Evolutionary conservation across 2,113 vertebrate genomes (phyloP).

Genomic region (Cercocebus atys): DNA sequence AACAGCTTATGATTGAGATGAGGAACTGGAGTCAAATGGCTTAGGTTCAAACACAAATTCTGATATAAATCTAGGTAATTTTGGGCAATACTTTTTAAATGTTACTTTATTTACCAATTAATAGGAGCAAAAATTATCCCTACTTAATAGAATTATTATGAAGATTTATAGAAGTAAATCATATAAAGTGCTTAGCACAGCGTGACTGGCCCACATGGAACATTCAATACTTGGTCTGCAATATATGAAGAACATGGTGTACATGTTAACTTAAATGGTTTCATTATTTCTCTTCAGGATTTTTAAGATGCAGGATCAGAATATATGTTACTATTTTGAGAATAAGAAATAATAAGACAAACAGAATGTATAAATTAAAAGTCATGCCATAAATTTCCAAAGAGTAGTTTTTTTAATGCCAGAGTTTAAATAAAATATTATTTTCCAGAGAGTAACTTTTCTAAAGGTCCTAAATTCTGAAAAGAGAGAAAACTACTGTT

Average conservation of each 20-base stretch:
- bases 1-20: neutral
- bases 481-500: constrained; percentile 68
- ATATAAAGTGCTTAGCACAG: neutral
- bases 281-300: neutral
- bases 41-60: neutral
- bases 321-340: neutral
- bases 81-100: neutral
- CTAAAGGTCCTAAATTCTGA: neutral
- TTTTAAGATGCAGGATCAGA: neutral
- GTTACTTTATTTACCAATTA: neutral
- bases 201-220: rapidly evolving
- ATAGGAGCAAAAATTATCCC: neutral
- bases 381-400: neutral
- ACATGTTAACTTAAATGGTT: neutral
- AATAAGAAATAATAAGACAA: neutral
- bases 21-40: neutral
- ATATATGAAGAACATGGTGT: neutral
- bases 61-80: neutral
- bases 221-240: neutral
- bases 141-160: neutral
- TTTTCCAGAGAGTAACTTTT: neutral
- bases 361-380: neutral
- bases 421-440: neutral
- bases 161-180: neutral
- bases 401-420: neutral